These are phyloP conservation scores for Erpetoichthys calabaricus DNA, from an alignment of 2,797 vertebrate species.

Conservation along the genomic window DNA sequence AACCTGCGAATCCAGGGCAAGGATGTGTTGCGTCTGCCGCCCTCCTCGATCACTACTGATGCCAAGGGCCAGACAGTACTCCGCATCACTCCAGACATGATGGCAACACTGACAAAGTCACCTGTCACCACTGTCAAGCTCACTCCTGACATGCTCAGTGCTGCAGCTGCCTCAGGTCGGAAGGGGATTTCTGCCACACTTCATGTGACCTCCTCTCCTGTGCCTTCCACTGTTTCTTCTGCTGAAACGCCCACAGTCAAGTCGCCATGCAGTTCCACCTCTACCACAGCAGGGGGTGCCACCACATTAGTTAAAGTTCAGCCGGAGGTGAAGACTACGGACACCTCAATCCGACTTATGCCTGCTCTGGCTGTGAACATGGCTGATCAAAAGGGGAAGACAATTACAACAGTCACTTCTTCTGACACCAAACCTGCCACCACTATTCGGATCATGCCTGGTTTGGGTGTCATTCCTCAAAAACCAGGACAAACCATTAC, in stretches of 20 bases:
- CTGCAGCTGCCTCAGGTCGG: conserved; percentile 30
- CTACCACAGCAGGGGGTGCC: conserved; percentile 35
- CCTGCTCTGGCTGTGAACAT: conserved; percentile 76
- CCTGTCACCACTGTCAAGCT: conserved; percentile 88
- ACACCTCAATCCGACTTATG: conserved; percentile 80
- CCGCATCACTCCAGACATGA: conserved; percentile 95
- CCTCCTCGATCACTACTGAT: conserved; percentile 91
- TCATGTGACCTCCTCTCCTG: conserved; percentile 57
- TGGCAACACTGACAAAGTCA: conserved; percentile 93
- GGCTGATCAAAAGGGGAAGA: conserved; percentile 75
- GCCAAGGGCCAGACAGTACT: conserved; percentile 92
- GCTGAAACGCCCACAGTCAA: conserved; percentile 51
- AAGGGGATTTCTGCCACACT: conserved; percentile 74
- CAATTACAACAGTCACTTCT: conserved; percentile 53
- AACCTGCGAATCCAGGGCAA: conserved; percentile 93
- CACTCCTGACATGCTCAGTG: conserved; percentile 82
- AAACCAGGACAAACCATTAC: conserved; percentile 79
- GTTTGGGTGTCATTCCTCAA: conserved; percentile 78
- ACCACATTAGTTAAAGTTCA: conserved; percentile 62
- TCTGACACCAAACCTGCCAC: conserved; percentile 68
- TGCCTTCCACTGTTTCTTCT: conserved; percentile 29
- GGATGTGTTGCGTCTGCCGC: conserved; percentile 81
- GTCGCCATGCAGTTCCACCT: conserved; percentile 26
- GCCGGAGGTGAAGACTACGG: conserved; percentile 63
- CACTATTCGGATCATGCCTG: conserved; percentile 88